Conservation (phyloP, 2,797 vertebrate species). For the Typhlichthys eigenmanni region DNA sequence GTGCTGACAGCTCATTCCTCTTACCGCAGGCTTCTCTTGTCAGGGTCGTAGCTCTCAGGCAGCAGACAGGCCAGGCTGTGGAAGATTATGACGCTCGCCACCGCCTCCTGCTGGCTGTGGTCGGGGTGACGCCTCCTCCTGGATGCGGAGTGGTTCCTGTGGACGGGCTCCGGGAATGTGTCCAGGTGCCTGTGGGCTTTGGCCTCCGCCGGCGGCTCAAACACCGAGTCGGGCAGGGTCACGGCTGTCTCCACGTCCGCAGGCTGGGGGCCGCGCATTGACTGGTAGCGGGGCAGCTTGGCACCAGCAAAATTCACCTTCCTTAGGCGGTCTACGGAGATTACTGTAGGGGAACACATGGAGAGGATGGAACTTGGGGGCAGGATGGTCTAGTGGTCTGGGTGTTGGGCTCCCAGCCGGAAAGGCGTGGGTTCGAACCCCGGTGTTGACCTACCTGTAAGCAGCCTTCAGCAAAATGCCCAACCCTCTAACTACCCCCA, state of each 20-base stretch:
- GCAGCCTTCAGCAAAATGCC: too few species aligned
- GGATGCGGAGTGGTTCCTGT: conserved; percentile 66
- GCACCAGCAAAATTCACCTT: conserved; percentile 87
- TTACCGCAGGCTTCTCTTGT: conserved; percentile 93
- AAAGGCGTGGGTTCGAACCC: too few species aligned
- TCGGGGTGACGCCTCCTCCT: conserved; percentile 83
- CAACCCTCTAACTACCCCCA: too few species aligned
- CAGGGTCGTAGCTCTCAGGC: conserved; percentile 88
- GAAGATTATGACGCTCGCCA: conserved; percentile 93
- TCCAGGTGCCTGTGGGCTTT: conserved; percentile 72
- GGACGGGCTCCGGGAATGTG: conserved; percentile 61
- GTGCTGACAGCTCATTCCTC: neutral
- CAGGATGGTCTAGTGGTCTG: too few species aligned
- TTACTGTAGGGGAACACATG: conserved; percentile 73
- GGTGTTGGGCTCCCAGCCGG: too few species aligned
- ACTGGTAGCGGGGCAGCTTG: conserved; percentile 88
- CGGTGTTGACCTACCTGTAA: too few species aligned
- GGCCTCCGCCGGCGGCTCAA: conserved; percentile 71
- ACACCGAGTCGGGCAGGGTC: conserved; percentile 87
- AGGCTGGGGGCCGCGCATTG: conserved; percentile 83
- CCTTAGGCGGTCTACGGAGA: conserved; percentile 90
- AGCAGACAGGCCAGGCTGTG: conserved; percentile 88
- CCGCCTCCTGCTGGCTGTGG: conserved; percentile 80
- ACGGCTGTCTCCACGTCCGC: conserved; percentile 86
- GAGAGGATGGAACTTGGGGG: neutral